A percentile compares a stretch with the other conserved stretches of the same genome.
Conservation (phyloP, 2,888 invertebrate genomes). For the Ditula angustiorana region DNA sequence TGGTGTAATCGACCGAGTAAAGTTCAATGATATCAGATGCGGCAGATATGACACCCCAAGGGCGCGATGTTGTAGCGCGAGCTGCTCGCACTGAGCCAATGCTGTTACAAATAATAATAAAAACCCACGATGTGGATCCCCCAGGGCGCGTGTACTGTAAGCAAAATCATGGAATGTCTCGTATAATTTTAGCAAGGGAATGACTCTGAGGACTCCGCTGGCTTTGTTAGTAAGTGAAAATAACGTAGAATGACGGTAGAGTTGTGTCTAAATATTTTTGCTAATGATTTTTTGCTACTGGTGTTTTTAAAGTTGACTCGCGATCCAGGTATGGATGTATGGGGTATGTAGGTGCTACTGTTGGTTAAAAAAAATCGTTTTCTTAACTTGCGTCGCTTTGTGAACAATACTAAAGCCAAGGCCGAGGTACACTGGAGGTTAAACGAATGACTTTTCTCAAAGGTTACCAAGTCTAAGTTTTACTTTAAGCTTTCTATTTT, state of each 20-base stretch:
- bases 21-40: slow-evolving; percentile 3
- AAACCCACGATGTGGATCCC: slow-evolving; percentile 16
- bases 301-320: background rate
- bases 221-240: slow-evolving; percentile 9
- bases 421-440: background rate
- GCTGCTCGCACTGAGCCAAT: slow-evolving; percentile 4
- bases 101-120: slow-evolving; percentile 22
- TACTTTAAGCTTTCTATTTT: background rate
- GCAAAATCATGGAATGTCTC: slow-evolving; percentile 7
- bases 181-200: slow-evolving; percentile 15
- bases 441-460: background rate
- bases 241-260: slow-evolving; percentile 3
- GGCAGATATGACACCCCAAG: slow-evolving; percentile 6
- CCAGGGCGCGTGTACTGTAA: background rate
- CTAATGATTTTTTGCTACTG: background rate
- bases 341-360: background rate
- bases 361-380: background rate
- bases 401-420: slow-evolving; percentile 1
- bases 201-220: slow-evolving; percentile 8
- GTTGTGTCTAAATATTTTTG: background rate
- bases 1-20: slow-evolving; percentile 3
- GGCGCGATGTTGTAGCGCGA: background rate
- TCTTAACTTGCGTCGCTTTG: background rate
- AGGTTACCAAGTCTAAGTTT: background rate
- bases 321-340: background rate